A percentile compares a stretch with the other conserved stretches of the same genome.
phyloP scores from a whole-genome alignment of 2,888 invertebrate species.

The Nomada ferruginata region DNA sequence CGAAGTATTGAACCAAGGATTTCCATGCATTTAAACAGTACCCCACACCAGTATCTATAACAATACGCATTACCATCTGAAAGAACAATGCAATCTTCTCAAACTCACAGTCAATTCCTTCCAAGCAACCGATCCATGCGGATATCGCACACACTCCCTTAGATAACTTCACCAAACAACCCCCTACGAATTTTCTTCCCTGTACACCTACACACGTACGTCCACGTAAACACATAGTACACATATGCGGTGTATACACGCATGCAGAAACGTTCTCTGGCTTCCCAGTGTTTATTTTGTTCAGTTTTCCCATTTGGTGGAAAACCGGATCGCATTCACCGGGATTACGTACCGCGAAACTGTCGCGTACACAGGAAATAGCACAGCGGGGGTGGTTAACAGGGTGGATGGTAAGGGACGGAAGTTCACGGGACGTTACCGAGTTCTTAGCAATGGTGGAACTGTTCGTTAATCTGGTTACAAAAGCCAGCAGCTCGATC shows the following conservation, averaged over 20 bases:
- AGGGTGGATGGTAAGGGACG: neutral
- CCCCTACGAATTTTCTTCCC: constrained; percentile 4
- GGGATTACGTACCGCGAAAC: constrained; percentile 46
- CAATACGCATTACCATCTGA: neutral
- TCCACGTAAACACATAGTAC: neutral
- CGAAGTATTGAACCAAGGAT: neutral
- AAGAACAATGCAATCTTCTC: neutral
- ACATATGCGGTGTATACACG: neutral
- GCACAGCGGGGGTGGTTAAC: neutral
- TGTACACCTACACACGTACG: neutral
- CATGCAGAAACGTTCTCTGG: neutral
- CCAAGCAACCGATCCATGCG: neutral
- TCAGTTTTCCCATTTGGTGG: constrained; percentile 14
- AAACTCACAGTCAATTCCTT: neutral
- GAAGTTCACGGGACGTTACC: constrained; percentile 13
- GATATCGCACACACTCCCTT: no score
- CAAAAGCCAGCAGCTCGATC: constrained; percentile 25
- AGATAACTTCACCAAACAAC: no score
- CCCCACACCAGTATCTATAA: neutral
- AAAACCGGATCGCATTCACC: constrained; percentile 23
- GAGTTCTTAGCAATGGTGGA: neutral
- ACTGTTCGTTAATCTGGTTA: constrained; percentile 32
- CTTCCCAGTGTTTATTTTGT: constrained; percentile 13
- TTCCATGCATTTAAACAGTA: neutral
- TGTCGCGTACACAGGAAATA: constrained; percentile 15